Evolutionary conservation across 2,888 invertebrate genomes (phyloP).

Genomic region (Temnothorax ravouxi): DNA sequence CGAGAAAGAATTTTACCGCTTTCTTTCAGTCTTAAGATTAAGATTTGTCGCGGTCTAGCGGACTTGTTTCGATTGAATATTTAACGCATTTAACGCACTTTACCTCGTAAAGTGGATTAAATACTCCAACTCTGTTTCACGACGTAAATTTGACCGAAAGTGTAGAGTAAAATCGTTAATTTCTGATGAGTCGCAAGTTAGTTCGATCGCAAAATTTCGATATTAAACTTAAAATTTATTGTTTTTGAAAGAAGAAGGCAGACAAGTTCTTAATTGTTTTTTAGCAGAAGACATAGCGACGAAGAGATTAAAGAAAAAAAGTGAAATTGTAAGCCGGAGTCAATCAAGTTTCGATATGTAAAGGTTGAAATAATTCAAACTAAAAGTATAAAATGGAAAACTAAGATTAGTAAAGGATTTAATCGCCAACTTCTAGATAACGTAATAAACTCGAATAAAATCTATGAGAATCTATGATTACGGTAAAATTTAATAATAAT

Average conservation of each 20-base stretch:
- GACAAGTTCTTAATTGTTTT: not conserved
- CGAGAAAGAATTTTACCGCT: not conserved
- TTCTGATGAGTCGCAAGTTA: not conserved
- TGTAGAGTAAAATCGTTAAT: not conserved
- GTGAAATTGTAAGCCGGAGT: not conserved
- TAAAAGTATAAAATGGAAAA: not conserved
- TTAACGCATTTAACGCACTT: not conserved
- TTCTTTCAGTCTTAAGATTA: not conserved
- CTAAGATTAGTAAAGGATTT: slow-evolving; percentile 2
- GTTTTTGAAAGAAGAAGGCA: not conserved
- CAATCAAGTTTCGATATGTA: slow-evolving; percentile 5
- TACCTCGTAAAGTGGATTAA: not conserved
- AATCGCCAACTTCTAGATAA: not conserved
- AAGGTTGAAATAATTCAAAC: not conserved
- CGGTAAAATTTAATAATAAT: not conserved
- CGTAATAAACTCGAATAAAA: slow-evolving; percentile 6
- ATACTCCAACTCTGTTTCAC: not conserved
- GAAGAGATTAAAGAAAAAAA: not conserved
- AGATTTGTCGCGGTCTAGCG: not conserved
- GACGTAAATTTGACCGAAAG: not conserved
- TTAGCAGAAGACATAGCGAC: not conserved
- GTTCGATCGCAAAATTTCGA: not conserved
- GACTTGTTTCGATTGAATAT: not conserved
- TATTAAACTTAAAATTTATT: slow-evolving; percentile 16
- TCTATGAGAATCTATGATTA: not conserved